Evolutionary conservation across 2,888 invertebrate species (phyloP).

Genomic region (Clostera curtula): DNA sequence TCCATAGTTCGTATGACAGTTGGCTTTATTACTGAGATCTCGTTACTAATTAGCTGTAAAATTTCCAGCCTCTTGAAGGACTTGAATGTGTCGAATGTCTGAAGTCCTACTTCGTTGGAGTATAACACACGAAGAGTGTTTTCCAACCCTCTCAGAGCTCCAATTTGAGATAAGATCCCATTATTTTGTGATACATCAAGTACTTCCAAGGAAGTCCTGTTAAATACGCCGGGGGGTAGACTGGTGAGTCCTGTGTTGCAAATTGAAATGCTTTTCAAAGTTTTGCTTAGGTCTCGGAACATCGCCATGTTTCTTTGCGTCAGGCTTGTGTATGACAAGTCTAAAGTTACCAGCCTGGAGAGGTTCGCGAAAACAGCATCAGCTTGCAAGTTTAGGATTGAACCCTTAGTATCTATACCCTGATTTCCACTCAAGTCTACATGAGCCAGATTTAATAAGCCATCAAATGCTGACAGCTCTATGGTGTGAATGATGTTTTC

Average conservation of each 20-base stretch:
- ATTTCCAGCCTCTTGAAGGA: constrained; percentile 54
- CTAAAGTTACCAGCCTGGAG: constrained; percentile 34
- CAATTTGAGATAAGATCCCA: constrained; percentile 37
- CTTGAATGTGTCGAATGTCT: constrained; percentile 41
- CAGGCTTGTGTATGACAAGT: constrained; percentile 44
- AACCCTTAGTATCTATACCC: constrained; percentile 22
- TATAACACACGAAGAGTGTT: constrained; percentile 55
- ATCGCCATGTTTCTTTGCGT: constrained; percentile 23
- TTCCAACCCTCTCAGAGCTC: constrained; percentile 54
- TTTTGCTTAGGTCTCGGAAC: constrained; percentile 27
- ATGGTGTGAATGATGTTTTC: constrained; percentile 67
- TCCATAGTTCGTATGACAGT: constrained; percentile 38
- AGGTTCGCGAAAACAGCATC: constrained; percentile 24
- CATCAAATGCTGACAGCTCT: constrained; percentile 45
- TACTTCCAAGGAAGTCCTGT: constrained; percentile 47
- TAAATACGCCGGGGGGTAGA: constrained; percentile 49
- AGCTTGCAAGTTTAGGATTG: constrained; percentile 22
- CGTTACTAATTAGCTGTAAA: constrained; percentile 66
- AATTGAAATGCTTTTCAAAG: constrained; percentile 40
- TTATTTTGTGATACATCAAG: constrained; percentile 75
- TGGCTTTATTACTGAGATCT: constrained; percentile 45
- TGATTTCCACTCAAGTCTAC: constrained; percentile 71
- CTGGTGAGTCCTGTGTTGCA: constrained; percentile 59
- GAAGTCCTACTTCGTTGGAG: constrained; percentile 54
- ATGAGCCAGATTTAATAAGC: constrained; percentile 50